These are phyloP conservation scores for Bombyx huttoni DNA, from an alignment of 2,888 invertebrate genomes.

Conservation along the genomic window DNA sequence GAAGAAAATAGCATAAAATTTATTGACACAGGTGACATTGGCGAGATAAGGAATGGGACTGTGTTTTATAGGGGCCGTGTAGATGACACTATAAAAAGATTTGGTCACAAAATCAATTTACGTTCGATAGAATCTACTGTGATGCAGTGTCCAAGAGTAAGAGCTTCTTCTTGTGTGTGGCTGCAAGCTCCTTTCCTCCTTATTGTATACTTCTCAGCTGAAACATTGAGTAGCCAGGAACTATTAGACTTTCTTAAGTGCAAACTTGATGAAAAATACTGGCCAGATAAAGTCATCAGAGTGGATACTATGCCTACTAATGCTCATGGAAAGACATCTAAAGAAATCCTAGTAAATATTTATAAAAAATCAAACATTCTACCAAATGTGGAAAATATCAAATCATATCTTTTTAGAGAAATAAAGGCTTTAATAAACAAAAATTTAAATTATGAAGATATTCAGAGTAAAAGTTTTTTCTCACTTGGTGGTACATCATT, in stretches of 20 bases:
- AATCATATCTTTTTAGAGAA: slow-evolving; percentile 33
- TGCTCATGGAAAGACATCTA: slow-evolving; percentile 79
- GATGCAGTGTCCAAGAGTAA: slow-evolving; percentile 54
- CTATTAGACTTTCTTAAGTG: slow-evolving; percentile 48
- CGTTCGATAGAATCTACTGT: slow-evolving; percentile 64
- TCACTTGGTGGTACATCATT: slow-evolving; percentile 81
- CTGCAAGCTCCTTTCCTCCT: slow-evolving; percentile 55
- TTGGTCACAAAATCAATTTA: slow-evolving; percentile 79
- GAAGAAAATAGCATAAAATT: slow-evolving; percentile 35
- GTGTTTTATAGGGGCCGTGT: slow-evolving; percentile 77
- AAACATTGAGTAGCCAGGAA: slow-evolving; percentile 39
- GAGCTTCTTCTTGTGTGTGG: slow-evolving; percentile 71
- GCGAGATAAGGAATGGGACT: slow-evolving; percentile 61
- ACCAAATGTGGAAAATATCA: slow-evolving; percentile 24
- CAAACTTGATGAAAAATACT: slow-evolving; percentile 60
- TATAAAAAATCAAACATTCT: slow-evolving; percentile 30
- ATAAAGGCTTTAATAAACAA: slow-evolving; percentile 23
- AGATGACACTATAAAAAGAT: slow-evolving; percentile 82
- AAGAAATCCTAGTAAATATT: slow-evolving; percentile 45
- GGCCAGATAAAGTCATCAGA: slow-evolving; percentile 77
- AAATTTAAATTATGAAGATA: slow-evolving; percentile 35
- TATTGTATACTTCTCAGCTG: slow-evolving; percentile 62
- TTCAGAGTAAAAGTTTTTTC: slow-evolving; percentile 64
- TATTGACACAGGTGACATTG: slow-evolving; percentile 81
- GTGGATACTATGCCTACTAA: slow-evolving; percentile 74